phyloP scores from a whole-genome alignment of 2,797 vertebrate species.

The Sebastes hubbsi region DNA sequence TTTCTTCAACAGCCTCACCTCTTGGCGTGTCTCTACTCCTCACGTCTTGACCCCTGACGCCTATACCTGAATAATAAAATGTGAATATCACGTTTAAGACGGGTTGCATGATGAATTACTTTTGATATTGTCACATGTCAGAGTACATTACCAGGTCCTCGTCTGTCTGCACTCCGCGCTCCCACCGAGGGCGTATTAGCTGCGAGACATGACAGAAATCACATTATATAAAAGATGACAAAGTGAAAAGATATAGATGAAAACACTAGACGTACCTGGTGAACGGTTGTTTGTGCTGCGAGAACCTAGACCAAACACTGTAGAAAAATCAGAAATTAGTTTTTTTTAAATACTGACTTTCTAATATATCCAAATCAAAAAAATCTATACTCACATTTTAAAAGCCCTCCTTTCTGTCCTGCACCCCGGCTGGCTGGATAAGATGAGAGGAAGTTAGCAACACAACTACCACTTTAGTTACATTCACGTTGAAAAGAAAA shows the following conservation, averaged over 20 bases:
- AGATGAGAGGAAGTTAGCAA: background rate
- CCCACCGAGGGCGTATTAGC: slow-evolving; percentile 60
- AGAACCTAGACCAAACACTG: slow-evolving; percentile 79
- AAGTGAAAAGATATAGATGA: background rate
- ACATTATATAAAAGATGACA: background rate
- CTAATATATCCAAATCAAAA: background rate
- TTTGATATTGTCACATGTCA: background rate
- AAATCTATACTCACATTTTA: slow-evolving; percentile 67
- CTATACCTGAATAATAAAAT: slow-evolving; percentile 35
- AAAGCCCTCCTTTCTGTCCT: slow-evolving; percentile 56
- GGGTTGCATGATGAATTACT: background rate
- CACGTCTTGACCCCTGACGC: slow-evolving; percentile 59
- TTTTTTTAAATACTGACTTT: background rate
- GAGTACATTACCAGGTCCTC: slow-evolving; percentile 46
- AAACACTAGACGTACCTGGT: slow-evolving; percentile 47
- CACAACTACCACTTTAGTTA: too few relatives aligned
- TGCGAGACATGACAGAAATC: slow-evolving; percentile 20
- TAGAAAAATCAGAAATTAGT: accelerated
- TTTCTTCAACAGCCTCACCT: slow-evolving; percentile 41
- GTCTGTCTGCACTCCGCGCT: slow-evolving; percentile 60
- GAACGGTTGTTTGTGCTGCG: slow-evolving; percentile 64
- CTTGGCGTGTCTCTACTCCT: slow-evolving; percentile 72
- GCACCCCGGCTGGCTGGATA: slow-evolving; percentile 47
- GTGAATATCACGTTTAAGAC: background rate
- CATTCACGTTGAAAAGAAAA: background rate